Evolutionary conservation across 2,888 invertebrate genomes (phyloP).

Genomic region (Stenodema calcarata): DNA sequence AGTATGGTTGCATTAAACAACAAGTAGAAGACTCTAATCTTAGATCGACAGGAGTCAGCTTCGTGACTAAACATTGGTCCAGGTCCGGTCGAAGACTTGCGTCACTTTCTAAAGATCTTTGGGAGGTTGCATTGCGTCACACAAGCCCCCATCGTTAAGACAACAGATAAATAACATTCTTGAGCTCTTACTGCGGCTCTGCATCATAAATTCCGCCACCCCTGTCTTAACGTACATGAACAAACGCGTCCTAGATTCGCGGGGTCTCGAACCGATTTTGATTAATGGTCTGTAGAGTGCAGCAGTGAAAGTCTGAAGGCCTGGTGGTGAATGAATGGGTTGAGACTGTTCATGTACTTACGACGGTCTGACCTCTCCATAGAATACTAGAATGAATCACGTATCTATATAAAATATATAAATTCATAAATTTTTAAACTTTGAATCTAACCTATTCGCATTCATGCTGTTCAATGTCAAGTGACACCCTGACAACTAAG

Average conservation of each 20-base stretch:
- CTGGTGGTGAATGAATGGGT: background rate
- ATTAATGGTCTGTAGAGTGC: background rate
- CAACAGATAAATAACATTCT: background rate
- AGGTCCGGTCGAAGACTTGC: background rate
- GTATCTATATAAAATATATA: no score
- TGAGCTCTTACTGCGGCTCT: background rate
- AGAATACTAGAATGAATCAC: background rate
- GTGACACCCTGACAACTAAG: no score
- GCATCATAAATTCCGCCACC: background rate
- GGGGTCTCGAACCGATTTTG: slow-evolving; percentile 6
- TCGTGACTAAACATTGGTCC: background rate
- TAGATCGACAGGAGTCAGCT: background rate
- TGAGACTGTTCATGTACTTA: background rate
- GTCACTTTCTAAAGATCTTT: background rate
- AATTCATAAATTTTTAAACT: no score
- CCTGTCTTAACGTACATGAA: slow-evolving; percentile 24
- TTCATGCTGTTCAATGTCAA: no score
- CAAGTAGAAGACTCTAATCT: background rate
- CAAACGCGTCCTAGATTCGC: slow-evolving; percentile 4
- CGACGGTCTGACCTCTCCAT: background rate
- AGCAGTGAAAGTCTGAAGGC: slow-evolving; percentile 1
- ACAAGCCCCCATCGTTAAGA: background rate
- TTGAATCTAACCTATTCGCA: no score
- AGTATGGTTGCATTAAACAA: no score
- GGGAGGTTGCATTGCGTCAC: background rate